These are phyloP conservation scores for Tetrao urogallus DNA, from an alignment of 2,113 vertebrate species.

Conservation along the genomic window DNA sequence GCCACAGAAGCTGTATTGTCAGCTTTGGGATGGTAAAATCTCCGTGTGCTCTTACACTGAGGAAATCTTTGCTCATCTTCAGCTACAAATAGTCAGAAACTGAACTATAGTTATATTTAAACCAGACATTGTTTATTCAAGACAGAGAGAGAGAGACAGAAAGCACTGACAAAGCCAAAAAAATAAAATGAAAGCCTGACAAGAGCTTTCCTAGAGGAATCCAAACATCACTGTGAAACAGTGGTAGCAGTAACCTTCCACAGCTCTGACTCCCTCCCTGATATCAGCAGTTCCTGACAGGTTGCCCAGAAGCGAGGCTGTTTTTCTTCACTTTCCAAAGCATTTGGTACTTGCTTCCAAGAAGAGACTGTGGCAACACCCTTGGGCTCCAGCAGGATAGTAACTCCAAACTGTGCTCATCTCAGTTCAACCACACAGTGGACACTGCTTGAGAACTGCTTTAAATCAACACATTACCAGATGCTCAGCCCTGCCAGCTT, in stretches of 20 bases:
- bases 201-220: constrained; percentile 5
- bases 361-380: neutral
- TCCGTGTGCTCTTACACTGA: neutral
- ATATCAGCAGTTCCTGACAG: neutral
- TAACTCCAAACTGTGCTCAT: neutral
- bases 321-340: constrained; percentile 30
- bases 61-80: neutral
- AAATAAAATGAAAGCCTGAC: constrained; percentile 18
- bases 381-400: neutral
- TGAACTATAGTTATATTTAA: neutral
- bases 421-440: neutral
- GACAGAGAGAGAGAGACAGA: neutral
- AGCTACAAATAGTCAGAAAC: neutral
- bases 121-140: constrained; percentile 22
- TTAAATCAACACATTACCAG: constrained; percentile 42
- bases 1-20: neutral
- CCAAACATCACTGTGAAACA: constrained; percentile 16
- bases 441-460: constrained; percentile 1
- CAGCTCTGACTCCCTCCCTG: neutral
- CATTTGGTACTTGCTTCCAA: neutral
- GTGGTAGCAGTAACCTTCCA: neutral
- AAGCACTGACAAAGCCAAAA: constrained; percentile 20
- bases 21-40: neutral
- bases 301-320: neutral
- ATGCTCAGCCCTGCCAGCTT: neutral